Conservation (phyloP, 2,888 invertebrate genomes). For the Dexiosoma caninum region DNA sequence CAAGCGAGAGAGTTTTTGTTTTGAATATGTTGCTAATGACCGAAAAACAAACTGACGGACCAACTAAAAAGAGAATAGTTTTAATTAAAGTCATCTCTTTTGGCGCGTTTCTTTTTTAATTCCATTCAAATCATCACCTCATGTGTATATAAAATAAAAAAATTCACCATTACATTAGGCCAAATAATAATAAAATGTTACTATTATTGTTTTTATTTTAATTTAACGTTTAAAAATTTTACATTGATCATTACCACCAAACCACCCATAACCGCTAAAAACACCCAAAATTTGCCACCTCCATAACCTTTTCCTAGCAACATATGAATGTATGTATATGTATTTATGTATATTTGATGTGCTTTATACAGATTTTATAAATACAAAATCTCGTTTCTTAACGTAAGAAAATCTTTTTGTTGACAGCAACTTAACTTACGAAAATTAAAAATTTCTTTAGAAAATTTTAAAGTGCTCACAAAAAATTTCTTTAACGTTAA, state of each 20-base stretch:
- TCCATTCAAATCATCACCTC: slow-evolving; percentile 34
- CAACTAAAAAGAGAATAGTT: slow-evolving; percentile 9
- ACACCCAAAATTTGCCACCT: slow-evolving; percentile 38
- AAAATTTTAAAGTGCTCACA: no score
- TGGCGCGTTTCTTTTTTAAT: slow-evolving; percentile 34
- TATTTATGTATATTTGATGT: slow-evolving; percentile 33
- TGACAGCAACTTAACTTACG: not conserved
- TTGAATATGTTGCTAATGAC: slow-evolving; percentile 44
- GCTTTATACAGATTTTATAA: slow-evolving; percentile 22
- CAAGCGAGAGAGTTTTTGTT: slow-evolving; percentile 62
- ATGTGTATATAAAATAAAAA: slow-evolving; percentile 48
- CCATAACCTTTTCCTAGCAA: slow-evolving; percentile 41
- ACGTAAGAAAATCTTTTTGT: not conserved
- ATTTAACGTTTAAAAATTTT: slow-evolving; percentile 48
- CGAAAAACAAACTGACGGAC: slow-evolving; percentile 15
- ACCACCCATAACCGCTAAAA: slow-evolving; percentile 48
- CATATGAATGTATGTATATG: not conserved
- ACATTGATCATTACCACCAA: slow-evolving; percentile 58
- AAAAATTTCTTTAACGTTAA: no score
- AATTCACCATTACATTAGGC: slow-evolving; percentile 46
- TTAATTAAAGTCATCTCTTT: slow-evolving; percentile 10
- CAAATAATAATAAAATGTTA: slow-evolving; percentile 32
- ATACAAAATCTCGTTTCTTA: not conserved
- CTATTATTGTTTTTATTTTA: slow-evolving; percentile 44
- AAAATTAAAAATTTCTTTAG: not conserved